Conservation (phyloP, 1,140 invertebrate species). For the Centruroides vittatus region DNA sequence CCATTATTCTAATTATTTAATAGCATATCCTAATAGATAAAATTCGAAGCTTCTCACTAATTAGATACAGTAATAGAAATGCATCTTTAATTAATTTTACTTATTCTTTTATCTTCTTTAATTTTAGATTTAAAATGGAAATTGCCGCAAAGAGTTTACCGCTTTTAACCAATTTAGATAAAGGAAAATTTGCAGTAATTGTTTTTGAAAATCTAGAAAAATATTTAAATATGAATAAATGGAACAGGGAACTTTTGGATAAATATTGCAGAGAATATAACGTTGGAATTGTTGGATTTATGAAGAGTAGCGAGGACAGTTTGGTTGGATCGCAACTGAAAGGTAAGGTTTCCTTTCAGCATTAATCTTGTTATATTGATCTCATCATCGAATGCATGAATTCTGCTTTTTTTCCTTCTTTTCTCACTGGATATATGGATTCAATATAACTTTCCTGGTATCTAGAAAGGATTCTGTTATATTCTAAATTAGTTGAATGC, state of each 20-base stretch:
- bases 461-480: no score
- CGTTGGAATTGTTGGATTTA: conserved; percentile 88
- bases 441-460: no score
- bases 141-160: conserved; percentile 79
- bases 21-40: no score
- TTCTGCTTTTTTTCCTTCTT: no score
- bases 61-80: no score
- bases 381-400: no score
- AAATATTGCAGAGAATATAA: conserved; percentile 92
- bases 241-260: conserved; percentile 87
- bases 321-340: conserved; percentile 68
- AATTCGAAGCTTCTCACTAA: no score
- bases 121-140: conserved; percentile 74
- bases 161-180: conserved; percentile 79
- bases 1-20: no score
- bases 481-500: no score
- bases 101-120: no score
- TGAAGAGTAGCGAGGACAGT: conserved; percentile 69
- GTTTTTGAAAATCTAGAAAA: conserved; percentile 95
- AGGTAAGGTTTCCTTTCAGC: conserved; percentile 24
- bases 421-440: no score
- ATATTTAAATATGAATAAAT: conserved; percentile 90
- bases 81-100: no score
- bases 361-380: not conserved
- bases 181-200: conserved; percentile 85